These are phyloP conservation scores for Drosophila littoralis DNA, from an alignment of 1,140 invertebrate genomes.

Conservation along the genomic window DNA sequence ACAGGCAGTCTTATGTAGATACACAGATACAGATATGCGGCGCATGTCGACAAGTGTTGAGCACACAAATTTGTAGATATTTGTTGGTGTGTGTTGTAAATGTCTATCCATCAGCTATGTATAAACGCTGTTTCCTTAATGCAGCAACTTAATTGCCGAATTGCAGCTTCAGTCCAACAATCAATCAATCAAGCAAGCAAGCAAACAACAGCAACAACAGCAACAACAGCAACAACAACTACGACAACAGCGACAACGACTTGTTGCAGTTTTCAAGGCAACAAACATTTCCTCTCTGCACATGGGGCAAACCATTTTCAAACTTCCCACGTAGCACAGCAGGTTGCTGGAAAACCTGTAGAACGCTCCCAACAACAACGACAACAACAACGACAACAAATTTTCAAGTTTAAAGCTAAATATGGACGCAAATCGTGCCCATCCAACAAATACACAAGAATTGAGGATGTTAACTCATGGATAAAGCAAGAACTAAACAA, in stretches of 20 bases:
- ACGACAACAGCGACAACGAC: constrained; percentile 49
- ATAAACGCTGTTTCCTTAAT: constrained; percentile 69
- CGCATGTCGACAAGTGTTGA: constrained; percentile 31
- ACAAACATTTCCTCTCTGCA: constrained; percentile 42
- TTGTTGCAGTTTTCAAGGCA: constrained; percentile 53
- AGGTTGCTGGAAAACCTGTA: constrained; percentile 61
- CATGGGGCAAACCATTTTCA: constrained; percentile 30
- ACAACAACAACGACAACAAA: constrained; percentile 39
- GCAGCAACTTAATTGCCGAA: constrained; percentile 67
- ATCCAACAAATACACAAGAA: constrained; percentile 7
- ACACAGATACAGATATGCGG: constrained; percentile 23
- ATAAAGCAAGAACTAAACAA: constrained; percentile 36
- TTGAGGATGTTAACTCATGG: neutral
- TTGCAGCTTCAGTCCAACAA: constrained; percentile 52
- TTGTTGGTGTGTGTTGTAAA: constrained; percentile 46
- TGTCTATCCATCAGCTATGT: constrained; percentile 36
- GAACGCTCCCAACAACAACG: constrained; percentile 53
- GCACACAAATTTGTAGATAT: constrained; percentile 23
- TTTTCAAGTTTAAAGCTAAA: constrained; percentile 76
- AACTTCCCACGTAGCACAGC: constrained; percentile 63
- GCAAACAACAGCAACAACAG: constrained; percentile 28
- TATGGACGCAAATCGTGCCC: constrained; percentile 64
- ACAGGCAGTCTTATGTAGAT: constrained; percentile 25
- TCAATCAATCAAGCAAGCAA: constrained; percentile 56
- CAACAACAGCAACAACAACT: constrained; percentile 42